Conservation (phyloP, 2,113 vertebrate genomes). For the Neodontobutis hainanensis region DNA sequence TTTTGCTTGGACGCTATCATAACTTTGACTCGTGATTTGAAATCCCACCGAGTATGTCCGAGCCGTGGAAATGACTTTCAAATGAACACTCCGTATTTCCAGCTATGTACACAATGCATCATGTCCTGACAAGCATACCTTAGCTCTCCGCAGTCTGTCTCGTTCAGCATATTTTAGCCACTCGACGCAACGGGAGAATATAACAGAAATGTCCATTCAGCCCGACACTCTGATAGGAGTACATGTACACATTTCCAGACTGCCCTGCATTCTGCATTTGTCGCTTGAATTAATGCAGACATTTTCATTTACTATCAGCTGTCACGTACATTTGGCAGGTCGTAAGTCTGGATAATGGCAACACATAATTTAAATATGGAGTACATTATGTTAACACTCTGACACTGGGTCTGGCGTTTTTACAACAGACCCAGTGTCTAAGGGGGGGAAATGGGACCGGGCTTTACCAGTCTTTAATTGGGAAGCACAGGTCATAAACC, state of each 20-base stretch:
- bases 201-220: constrained; percentile 22
- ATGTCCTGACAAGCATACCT: constrained; percentile 57
- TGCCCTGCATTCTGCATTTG: not conserved
- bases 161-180: constrained; percentile 49
- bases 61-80: constrained; percentile 76
- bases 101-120: constrained; percentile 68
- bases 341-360: constrained; percentile 44
- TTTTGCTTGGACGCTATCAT: constrained; percentile 56
- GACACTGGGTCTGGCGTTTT: constrained; percentile 16
- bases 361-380: constrained; percentile 35
- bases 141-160: constrained; percentile 19
- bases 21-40: constrained; percentile 59
- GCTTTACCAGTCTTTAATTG: too few species aligned
- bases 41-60: constrained; percentile 57
- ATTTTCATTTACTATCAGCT: constrained; percentile 30
- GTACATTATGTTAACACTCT: constrained; percentile 30
- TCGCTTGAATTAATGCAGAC: constrained; percentile 1
- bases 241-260: not conserved
- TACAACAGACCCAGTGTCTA: not conserved
- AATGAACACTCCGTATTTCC: constrained; percentile 72
- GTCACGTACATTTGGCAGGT: constrained; percentile 20
- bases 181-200: constrained; percentile 15
- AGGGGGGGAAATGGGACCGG: too few species aligned
- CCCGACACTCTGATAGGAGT: not conserved
- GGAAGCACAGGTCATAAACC: too few species aligned